Percentiles rank a stretch among this genome's conserved stretches.
phyloP scores from a whole-genome alignment of 2,113 vertebrate genomes.

The Trogon melanurus region DNA sequence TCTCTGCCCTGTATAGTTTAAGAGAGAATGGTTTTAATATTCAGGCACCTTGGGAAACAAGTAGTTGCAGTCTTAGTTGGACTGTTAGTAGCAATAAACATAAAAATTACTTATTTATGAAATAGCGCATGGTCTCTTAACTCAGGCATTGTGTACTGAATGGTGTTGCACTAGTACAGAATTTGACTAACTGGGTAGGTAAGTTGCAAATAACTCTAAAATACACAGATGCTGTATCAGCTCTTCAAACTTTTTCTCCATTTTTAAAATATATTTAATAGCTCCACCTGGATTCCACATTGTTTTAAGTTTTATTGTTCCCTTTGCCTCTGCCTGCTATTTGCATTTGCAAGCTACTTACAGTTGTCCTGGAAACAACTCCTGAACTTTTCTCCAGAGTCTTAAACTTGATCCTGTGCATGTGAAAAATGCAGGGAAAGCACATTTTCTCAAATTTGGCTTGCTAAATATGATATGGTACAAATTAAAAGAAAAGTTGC shows the following conservation, averaged over 20 bases:
- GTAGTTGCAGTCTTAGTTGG: background rate
- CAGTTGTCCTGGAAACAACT: background rate
- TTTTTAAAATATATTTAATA: background rate
- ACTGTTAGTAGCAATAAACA: background rate
- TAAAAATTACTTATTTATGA: background rate
- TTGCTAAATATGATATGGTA: background rate
- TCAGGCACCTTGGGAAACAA: background rate
- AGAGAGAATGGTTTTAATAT: background rate
- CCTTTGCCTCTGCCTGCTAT: constrained; percentile 15
- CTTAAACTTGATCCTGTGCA: background rate
- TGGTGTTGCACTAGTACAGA: background rate
- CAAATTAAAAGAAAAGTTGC: constrained; percentile 31
- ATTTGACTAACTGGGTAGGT: background rate
- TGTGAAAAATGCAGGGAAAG: constrained; percentile 6
- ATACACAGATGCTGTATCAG: background rate
- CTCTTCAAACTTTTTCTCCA: background rate
- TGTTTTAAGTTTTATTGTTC: background rate
- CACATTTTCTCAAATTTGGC: constrained; percentile 33
- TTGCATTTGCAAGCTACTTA: constrained; percentile 21
- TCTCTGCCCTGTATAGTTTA: background rate
- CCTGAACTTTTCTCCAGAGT: constrained; percentile 14
- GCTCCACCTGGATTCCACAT: constrained; percentile 22
- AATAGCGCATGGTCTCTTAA: background rate
- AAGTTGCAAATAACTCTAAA: background rate
- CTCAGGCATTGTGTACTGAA: background rate